Conservation (phyloP, 1,140 invertebrate genomes). For the Heliconius nattereri region DNA sequence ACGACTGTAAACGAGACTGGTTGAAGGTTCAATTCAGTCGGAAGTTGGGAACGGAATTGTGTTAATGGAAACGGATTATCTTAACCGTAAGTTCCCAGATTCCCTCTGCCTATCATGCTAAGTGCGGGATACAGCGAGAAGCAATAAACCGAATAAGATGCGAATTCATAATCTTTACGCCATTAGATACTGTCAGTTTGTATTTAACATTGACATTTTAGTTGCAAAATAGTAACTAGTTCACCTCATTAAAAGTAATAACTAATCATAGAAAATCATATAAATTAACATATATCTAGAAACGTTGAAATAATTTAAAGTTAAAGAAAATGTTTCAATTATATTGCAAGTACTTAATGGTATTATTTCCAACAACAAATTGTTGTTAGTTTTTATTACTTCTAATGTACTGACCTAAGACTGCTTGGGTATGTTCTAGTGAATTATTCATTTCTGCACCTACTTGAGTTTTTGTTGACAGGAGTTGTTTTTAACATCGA, state of each 20-base stretch:
- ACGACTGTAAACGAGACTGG: too few relatives aligned
- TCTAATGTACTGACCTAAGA: background rate
- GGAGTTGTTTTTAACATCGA: background rate
- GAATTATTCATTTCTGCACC: constrained; percentile 11
- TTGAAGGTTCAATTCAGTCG: too few relatives aligned
- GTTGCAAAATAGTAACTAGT: background rate
- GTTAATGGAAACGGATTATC: too few relatives aligned
- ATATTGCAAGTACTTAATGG: background rate
- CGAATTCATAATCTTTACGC: background rate
- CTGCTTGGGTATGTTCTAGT: background rate
- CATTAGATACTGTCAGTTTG: background rate
- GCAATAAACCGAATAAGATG: background rate
- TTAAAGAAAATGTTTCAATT: constrained; percentile 37
- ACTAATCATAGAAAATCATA: constrained; percentile 18
- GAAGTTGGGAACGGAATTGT: too few relatives aligned
- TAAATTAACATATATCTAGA: constrained; percentile 20
- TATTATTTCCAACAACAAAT: constrained; percentile 27
- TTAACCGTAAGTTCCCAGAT: too few relatives aligned
- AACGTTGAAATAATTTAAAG: constrained; percentile 33
- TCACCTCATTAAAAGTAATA: constrained; percentile 12
- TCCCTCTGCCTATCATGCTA: too few relatives aligned
- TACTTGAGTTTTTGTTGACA: constrained; percentile 7
- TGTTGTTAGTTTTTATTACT: constrained; percentile 29
- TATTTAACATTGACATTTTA: constrained; percentile 4
- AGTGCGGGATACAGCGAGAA: too few relatives aligned